phyloP scores from a whole-genome alignment of 2,888 invertebrate species.

The Alloscopus bannaensis region DNA sequence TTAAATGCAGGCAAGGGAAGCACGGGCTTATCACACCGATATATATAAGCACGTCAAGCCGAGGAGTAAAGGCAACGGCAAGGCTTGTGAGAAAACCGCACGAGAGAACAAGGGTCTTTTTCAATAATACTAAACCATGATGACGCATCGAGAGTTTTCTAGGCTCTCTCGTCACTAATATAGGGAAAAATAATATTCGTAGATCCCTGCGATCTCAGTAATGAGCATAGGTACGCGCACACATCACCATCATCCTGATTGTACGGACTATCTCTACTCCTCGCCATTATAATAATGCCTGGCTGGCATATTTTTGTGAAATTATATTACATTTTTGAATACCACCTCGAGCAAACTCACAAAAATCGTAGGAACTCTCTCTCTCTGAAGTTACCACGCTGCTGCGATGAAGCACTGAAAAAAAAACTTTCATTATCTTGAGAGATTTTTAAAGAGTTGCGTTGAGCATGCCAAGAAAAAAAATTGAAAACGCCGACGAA shows the following conservation, averaged over 20 bases:
- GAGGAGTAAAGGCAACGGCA: too few relatives aligned
- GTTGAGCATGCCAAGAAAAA: neutral
- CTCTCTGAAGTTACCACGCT: constrained; percentile 9
- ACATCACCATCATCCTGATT: neutral
- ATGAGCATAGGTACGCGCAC: neutral
- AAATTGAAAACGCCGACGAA: too few relatives aligned
- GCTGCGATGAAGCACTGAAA: constrained; percentile 10
- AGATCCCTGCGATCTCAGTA: too few relatives aligned
- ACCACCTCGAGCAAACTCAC: constrained; percentile 39
- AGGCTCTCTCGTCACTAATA: neutral
- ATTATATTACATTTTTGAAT: constrained; percentile 35
- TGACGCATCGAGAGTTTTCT: constrained; percentile 36
- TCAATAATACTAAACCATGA: constrained; percentile 23
- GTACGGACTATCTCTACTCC: neutral
- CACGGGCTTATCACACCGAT: too few relatives aligned
- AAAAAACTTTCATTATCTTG: constrained; percentile 57
- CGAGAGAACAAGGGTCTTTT: constrained; percentile 1
- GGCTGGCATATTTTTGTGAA: constrained; percentile 35
- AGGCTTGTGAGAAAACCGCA: constrained; percentile 16
- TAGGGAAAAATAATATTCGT: too few relatives aligned
- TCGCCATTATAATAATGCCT: neutral
- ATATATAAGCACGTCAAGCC: too few relatives aligned
- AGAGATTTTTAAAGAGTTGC: too few relatives aligned
- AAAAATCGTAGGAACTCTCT: neutral
- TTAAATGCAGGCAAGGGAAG: too few relatives aligned